Base-by-base conservation (phyloP, 2,113 vertebrate species). In the Indicator maculatus region DNA sequence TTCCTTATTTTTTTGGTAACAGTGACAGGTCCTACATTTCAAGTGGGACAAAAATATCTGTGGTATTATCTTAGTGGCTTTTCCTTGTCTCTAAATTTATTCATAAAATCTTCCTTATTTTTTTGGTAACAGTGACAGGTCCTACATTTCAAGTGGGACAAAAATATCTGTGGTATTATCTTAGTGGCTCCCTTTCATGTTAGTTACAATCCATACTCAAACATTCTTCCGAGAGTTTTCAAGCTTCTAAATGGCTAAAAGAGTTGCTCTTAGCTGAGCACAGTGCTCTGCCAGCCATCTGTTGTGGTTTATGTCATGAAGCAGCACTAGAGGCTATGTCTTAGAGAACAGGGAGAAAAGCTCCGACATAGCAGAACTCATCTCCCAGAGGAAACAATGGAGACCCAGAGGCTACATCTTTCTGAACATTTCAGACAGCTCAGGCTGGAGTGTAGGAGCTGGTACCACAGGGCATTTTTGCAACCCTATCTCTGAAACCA, bases 241-340 rank as follows among this genome's bases (percentile, higher is more conserved):
- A 91, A 83, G 52, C 60, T 93, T 86, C 83, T 86, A 85, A 88
- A 60, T 74, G 72, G 85, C 53, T 56, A 31, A 12, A 69, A 86
- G 82, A 75, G 73, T 77, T 91, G 79, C 88, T 94, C 15, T 90
- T 91, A 90, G 76, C 75, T 94, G 73, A 89, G 72, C 79, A 89
- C 38, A 83, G 14, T 61, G 76, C 76, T 91, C 94, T 83, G 89
- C 89, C 76, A 95, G 61, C 91, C 93, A 93, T 97, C 88, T 95
- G 91, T 71, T 91, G 85, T 89, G 88, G 88, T 88, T 97, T 95
- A 58, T 91, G 71, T 76, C 84, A 85, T 95, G 82, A 91, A 89
- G 76, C 87, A 90, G 91, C 76, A 44, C 82, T 88, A 89, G 72
- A 64, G 52, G 17, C 89, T 91, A 10, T 71, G 73, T 91, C 26